These are phyloP conservation scores for Drosophila suboccidentalis DNA, from an alignment of 2,888 invertebrate genomes.

Conservation along the genomic window DNA sequence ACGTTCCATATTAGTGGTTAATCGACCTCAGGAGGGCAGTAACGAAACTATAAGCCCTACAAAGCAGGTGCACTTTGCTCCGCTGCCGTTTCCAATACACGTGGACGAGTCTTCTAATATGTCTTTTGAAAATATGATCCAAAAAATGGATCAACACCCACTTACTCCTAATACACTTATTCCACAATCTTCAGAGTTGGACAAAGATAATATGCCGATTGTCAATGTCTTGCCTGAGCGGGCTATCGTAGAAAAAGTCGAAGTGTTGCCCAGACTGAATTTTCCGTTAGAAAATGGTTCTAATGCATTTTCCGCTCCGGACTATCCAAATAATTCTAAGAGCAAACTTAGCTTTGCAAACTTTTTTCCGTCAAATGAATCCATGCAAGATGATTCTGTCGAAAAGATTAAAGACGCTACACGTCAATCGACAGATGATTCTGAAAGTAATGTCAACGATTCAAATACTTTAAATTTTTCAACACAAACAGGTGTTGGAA, in stretches of 20 bases:
- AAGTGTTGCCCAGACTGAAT: slow-evolving; percentile 12
- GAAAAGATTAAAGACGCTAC: not conserved
- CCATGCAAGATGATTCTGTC: not conserved
- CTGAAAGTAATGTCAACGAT: not conserved
- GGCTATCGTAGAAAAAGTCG: slow-evolving; percentile 5
- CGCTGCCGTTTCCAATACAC: slow-evolving; percentile 12
- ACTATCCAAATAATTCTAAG: not conserved
- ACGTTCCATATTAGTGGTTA: slow-evolving; percentile 31
- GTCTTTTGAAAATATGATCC: not conserved
- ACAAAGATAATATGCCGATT: not conserved
- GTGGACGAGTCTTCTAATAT: not conserved
- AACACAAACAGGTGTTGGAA: not conserved
- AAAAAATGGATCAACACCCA: not conserved
- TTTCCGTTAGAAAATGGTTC: not conserved
- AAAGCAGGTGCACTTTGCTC: slow-evolving; percentile 40
- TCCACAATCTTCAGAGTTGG: not conserved
- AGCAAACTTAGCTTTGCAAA: not conserved
- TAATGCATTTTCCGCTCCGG: not conserved
- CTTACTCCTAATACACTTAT: not conserved
- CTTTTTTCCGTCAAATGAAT: not conserved
- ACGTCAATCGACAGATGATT: not conserved
- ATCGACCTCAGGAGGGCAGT: not conserved
- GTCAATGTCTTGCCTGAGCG: not conserved
- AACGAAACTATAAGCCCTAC: not conserved
- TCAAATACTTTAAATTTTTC: not conserved